Evolutionary conservation across 2,113 vertebrate species (phyloP).

Genomic region (Gopherus flavomarginatus): DNA sequence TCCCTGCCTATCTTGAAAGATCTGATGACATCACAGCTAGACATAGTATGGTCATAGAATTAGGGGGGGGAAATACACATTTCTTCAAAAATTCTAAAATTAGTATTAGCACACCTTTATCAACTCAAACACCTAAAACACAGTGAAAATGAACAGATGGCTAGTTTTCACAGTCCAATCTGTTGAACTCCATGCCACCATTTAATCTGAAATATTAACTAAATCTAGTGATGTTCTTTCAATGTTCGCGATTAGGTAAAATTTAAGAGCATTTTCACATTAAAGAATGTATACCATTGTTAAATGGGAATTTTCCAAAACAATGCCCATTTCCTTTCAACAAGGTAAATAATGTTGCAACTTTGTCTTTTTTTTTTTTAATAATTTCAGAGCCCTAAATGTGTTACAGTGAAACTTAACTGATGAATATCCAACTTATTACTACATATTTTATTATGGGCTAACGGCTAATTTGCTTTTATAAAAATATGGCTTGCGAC

Average conservation of each 20-base stretch:
- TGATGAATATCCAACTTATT: background rate
- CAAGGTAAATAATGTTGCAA: background rate
- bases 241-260: background rate
- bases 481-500: background rate
- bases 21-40: background rate
- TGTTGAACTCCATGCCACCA: background rate
- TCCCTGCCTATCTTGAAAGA: rapidly evolving
- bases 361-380: background rate
- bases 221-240: background rate
- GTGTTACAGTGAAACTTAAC: background rate
- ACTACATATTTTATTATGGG: no score
- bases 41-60: rapidly evolving
- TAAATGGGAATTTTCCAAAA: background rate
- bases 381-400: background rate
- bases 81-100: background rate
- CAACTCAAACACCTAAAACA: background rate
- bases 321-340: background rate
- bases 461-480: background rate
- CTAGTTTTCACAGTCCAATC: background rate
- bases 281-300: background rate
- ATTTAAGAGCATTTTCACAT: background rate
- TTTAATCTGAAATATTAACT: background rate
- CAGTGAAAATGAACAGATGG: background rate
- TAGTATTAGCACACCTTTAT: background rate
- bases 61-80: background rate